phyloP scores from a whole-genome alignment of 1,140 invertebrate genomes.

The Kradibia gibbosae region DNA sequence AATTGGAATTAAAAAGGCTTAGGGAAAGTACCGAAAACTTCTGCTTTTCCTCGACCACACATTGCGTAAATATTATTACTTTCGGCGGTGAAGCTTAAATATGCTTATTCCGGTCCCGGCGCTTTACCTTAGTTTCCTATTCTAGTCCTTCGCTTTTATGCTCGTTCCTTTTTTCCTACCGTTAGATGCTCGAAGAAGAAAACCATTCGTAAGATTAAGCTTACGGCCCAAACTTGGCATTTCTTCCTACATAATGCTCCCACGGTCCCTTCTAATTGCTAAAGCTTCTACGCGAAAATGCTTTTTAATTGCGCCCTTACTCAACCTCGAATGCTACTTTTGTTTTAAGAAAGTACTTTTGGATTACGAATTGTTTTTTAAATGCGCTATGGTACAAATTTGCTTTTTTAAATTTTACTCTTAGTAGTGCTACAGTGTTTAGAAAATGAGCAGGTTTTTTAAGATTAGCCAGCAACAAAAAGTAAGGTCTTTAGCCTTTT shows the following conservation, averaged over 20 bases:
- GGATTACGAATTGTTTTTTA: not conserved
- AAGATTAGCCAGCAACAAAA: not conserved
- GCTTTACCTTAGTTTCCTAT: not conserved
- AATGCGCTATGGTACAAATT: not conserved
- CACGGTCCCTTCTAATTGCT: conserved; percentile 2
- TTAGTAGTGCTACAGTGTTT: not conserved
- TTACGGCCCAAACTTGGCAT: not conserved
- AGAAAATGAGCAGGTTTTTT: not conserved
- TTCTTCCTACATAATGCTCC: conserved; percentile 9
- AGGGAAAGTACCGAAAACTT: not conserved
- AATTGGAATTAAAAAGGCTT: not conserved
- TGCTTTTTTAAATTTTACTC: not conserved
- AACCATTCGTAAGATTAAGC: not conserved
- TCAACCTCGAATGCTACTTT: not conserved
- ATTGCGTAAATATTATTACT: conserved; percentile 26
- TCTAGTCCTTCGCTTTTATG: not conserved
- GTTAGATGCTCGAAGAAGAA: not conserved
- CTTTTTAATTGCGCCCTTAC: conserved; percentile 25
- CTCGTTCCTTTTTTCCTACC: not conserved
- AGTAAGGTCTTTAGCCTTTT: too few relatives aligned
- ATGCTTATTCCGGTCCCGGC: not conserved
- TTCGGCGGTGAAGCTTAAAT: not conserved
- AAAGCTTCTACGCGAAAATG: conserved; percentile 11
- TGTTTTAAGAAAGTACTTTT: conserved; percentile 8
- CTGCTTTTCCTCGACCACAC: not conserved